phyloP scores from a whole-genome alignment of 2,113 vertebrate genomes.

The Cinclus mexicanus region DNA sequence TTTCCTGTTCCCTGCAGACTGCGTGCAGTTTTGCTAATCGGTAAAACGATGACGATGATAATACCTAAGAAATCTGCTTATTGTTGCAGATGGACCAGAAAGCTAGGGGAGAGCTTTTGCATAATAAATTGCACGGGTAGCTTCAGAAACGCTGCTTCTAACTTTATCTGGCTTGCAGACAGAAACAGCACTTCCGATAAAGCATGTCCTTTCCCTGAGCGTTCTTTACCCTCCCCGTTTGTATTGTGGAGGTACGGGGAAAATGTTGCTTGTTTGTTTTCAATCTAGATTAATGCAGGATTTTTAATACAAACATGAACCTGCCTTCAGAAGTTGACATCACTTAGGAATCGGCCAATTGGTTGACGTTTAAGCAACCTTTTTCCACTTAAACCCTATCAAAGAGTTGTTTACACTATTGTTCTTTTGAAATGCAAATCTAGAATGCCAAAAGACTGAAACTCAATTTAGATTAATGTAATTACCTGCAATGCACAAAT shows the following conservation, averaged over 20 bases:
- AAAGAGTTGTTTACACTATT: slow-evolving; percentile 43
- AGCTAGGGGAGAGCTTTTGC: not conserved
- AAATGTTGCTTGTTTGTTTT: slow-evolving; percentile 32
- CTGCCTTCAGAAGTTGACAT: slow-evolving; percentile 31
- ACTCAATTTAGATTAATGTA: slow-evolving; percentile 62
- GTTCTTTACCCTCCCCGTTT: not conserved
- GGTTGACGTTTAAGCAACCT: slow-evolving; percentile 20
- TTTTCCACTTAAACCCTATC: slow-evolving; percentile 32
- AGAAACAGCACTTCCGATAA: not conserved
- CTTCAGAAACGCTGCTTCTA: not conserved
- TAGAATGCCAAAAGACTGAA: slow-evolving; percentile 20
- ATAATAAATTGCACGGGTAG: not conserved
- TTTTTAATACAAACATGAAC: slow-evolving; percentile 20
- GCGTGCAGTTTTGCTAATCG: not conserved
- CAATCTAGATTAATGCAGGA: not conserved
- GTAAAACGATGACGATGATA: not conserved
- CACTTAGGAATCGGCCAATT: slow-evolving; percentile 12
- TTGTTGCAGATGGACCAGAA: not conserved
- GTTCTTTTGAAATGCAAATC: slow-evolving; percentile 49
- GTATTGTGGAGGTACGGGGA: not conserved
- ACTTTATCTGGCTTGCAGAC: not conserved
- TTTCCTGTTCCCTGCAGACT: not conserved
- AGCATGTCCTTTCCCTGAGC: not conserved
- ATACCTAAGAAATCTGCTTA: slow-evolving; percentile 33
- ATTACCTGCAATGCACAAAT: slow-evolving; percentile 56